Conservation (phyloP, 2,113 vertebrate species). For the Mesoclemmys tuberculata region DNA sequence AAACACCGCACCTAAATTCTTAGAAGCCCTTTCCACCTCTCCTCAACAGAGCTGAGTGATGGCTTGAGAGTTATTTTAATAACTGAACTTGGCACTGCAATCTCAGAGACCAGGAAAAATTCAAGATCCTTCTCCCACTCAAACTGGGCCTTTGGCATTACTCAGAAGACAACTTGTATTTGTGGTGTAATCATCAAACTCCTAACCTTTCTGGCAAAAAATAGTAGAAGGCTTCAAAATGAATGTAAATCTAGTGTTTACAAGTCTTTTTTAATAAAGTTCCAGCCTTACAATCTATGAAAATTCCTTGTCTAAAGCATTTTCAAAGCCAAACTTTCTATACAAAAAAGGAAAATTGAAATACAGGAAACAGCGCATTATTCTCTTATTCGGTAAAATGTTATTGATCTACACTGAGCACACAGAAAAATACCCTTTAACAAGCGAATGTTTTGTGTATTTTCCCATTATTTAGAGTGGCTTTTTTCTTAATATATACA, state of each 20-base stretch:
- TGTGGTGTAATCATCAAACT: background rate
- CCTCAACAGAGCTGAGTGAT: background rate
- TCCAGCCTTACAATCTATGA: background rate
- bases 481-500: constrained; percentile 29
- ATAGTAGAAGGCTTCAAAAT: rapidly evolving
- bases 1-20: background rate
- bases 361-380: rapidly evolving
- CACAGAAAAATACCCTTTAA: rapidly evolving
- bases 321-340: background rate
- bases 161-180: background rate
- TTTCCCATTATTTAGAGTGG: rapidly evolving
- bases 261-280: background rate
- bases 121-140: background rate
- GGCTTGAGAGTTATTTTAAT: background rate
- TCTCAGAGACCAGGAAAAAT: background rate
- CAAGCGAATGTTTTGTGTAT: rapidly evolving
- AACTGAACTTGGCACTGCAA: rapidly evolving
- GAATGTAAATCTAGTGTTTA: background rate
- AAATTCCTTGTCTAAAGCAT: background rate
- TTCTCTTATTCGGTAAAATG: background rate
- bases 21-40: background rate
- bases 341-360: background rate
- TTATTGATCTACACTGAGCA: background rate
- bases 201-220: background rate
- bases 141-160: background rate